Evolutionary conservation across 2,113 vertebrate genomes (phyloP).

Genomic region (Sarotherodon lohbergeri): DNA sequence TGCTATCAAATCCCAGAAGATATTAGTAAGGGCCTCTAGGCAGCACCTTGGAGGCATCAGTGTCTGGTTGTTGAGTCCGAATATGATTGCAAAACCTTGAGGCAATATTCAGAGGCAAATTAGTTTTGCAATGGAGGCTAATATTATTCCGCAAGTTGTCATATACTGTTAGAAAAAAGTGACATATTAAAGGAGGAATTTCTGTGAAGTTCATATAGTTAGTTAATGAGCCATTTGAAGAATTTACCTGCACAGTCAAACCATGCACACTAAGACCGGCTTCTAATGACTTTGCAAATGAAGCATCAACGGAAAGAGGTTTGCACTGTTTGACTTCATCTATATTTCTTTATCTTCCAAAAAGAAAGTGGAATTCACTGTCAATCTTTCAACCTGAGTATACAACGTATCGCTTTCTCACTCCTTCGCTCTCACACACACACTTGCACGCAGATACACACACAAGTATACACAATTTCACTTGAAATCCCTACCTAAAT

Average conservation of each 20-base stretch:
- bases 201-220: neutral
- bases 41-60: neutral
- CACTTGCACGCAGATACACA: neutral
- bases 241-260: slow-evolving; percentile 6
- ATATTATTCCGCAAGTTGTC: slow-evolving; percentile 9
- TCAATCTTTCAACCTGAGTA: slow-evolving; percentile 31
- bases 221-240: neutral
- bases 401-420: slow-evolving; percentile 4
- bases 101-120: slow-evolving; percentile 29
- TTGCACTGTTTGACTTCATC: neutral
- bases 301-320: neutral
- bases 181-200: neutral
- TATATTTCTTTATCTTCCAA: slow-evolving; percentile 11
- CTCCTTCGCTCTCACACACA: neutral
- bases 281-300: slow-evolving; percentile 24
- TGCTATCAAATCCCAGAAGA: slow-evolving; percentile 8
- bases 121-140: neutral
- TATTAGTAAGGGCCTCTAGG: neutral
- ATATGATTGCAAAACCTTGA: slow-evolving; percentile 9
- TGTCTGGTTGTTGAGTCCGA: slow-evolving; percentile 2
- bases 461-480: slow-evolving; percentile 11
- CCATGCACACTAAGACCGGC: neutral
- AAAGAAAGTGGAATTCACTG: slow-evolving; percentile 22
- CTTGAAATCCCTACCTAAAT: slow-evolving; percentile 42
- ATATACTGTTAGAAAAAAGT: neutral